Percentiles rank a stretch among this genome's conserved stretches.
phyloP scores from a whole-genome alignment of 37 sponge, comb jelly and placozoan species.

The Petrosia ficiformis region DNA sequence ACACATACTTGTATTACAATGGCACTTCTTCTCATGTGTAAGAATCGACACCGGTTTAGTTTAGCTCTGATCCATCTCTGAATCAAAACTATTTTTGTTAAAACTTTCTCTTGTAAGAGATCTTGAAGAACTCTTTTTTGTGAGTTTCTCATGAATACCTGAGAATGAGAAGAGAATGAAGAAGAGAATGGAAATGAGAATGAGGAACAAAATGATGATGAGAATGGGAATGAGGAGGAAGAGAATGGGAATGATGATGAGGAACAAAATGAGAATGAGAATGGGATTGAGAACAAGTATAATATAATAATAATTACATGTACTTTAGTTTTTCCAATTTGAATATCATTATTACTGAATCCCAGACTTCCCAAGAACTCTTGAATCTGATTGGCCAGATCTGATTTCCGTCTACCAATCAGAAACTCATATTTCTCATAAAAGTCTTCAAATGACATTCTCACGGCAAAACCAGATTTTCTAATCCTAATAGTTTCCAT shows the following conservation, averaged over 20 bases:
- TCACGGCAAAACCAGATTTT: conserved; percentile 90
- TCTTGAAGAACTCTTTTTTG: conserved; percentile 72
- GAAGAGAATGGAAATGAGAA: neutral
- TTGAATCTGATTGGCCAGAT: conserved; percentile 40
- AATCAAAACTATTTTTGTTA: conserved; percentile 71
- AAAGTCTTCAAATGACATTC: conserved; percentile 82
- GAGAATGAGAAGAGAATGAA: neutral
- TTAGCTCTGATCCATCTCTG: conserved; percentile 83
- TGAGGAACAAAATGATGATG: no score
- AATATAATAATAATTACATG: neutral
- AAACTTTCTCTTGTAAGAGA: conserved; percentile 67
- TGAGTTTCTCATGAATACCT: conserved; percentile 89
- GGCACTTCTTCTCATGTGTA: conserved; percentile 50
- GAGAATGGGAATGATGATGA: no score
- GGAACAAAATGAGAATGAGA: no score
- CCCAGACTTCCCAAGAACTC: conserved; percentile 44
- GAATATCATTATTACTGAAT: conserved; percentile 44
- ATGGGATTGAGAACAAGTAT: no score
- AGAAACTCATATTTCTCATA: conserved; percentile 79
- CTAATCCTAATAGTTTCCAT: conserved; percentile 93
- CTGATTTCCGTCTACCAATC: conserved; percentile 39
- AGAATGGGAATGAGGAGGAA: no score
- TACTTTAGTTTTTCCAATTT: conserved; percentile 80
- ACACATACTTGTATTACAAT: conserved; percentile 59
- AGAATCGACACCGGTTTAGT: conserved; percentile 48